These are phyloP conservation scores for Aspidoscelis tigris DNA, from an alignment of 2,113 vertebrate species.

Conservation along the genomic window DNA sequence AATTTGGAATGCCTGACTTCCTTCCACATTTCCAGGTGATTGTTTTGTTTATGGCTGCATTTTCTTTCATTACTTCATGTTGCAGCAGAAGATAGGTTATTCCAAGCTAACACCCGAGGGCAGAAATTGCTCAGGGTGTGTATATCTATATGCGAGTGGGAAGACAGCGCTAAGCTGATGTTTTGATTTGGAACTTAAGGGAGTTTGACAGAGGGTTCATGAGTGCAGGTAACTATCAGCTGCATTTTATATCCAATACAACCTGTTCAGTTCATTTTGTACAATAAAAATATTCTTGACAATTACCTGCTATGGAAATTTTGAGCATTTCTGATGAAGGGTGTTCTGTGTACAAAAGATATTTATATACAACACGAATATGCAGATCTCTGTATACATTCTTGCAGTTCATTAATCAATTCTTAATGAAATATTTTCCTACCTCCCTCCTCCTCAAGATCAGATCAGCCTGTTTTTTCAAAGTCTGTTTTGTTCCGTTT, in stretches of 20 bases:
- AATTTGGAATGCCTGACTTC: background rate
- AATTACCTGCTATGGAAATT: background rate
- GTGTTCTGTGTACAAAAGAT: background rate
- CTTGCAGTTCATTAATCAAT: too few relatives aligned
- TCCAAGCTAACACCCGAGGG: background rate
- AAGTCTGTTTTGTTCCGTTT: too few relatives aligned
- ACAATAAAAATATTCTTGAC: background rate
- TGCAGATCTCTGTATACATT: too few relatives aligned
- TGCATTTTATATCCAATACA: background rate
- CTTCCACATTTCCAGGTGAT: background rate
- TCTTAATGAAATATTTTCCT: too few relatives aligned
- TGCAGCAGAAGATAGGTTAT: background rate
- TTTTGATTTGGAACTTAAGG: background rate
- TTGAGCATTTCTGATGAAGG: background rate
- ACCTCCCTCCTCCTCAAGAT: too few relatives aligned
- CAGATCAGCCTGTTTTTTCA: too few relatives aligned
- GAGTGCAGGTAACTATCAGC: background rate
- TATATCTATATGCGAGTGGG: too few relatives aligned
- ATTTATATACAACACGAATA: too few relatives aligned
- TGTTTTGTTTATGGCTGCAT: constrained; percentile 5
- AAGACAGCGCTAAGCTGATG: background rate
- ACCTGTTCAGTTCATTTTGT: background rate
- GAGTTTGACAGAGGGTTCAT: background rate
- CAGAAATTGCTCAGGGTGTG: background rate
- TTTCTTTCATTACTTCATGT: background rate